These are phyloP conservation scores for Phallusia fumigata DNA, from an alignment of 23 tunicate species.

Conservation along the genomic window DNA sequence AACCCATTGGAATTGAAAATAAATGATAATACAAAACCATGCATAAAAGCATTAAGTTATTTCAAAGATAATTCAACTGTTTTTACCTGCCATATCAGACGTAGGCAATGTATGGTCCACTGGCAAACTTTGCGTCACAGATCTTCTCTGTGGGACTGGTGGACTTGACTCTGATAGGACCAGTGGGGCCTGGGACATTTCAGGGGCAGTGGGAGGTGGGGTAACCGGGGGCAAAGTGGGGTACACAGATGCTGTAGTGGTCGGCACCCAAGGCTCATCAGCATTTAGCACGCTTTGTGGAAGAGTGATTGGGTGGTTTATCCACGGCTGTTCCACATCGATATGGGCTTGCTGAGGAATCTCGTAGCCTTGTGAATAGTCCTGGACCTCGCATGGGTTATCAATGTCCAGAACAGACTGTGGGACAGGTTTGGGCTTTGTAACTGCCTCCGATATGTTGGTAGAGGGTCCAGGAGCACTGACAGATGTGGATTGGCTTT, in stretches of 20 bases:
- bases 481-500: neutral
- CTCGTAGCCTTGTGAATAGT: slow-evolving; percentile 41
- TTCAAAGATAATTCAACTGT: neutral
- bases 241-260: no score
- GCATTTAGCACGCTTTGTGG: slow-evolving; percentile 49
- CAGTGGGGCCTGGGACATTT: neutral
- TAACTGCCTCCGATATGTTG: neutral
- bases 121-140: neutral
- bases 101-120: neutral
- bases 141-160: neutral
- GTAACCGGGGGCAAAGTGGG: no score
- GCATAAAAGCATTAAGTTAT: neutral
- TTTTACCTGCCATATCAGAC: neutral
- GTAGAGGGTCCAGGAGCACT: neutral
- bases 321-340: slow-evolving; percentile 8
- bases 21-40: no score
- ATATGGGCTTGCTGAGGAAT: slow-evolving; percentile 34
- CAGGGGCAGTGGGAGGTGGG: slow-evolving; percentile 4
- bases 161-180: neutral
- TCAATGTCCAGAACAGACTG: slow-evolving; percentile 53
- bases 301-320: slow-evolving; percentile 41
- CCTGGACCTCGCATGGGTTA: slow-evolving; percentile 35
- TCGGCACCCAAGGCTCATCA: slow-evolving; percentile 37
- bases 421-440: slow-evolving; percentile 44
- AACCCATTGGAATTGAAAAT: no score